Conservation (phyloP, 37 sponge, comb jelly and placozoan genomes). For the Amphimedon queenslandica region DNA sequence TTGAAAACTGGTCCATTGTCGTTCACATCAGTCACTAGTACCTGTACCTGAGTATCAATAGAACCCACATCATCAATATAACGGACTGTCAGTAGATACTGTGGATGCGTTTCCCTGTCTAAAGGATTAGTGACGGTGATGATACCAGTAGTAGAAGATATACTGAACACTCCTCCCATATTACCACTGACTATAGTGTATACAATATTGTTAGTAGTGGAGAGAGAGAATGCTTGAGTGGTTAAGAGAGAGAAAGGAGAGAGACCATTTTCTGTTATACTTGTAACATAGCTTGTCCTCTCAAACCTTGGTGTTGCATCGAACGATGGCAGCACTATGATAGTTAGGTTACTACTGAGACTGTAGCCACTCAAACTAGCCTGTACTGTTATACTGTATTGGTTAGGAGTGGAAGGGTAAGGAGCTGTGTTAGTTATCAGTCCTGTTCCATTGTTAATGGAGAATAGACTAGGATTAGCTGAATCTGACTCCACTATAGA, state of each 20-base stretch:
- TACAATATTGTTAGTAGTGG: background rate
- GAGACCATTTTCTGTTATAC: conserved; percentile 18
- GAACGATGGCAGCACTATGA: conserved; percentile 16
- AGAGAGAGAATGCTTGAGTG: conserved; percentile 20
- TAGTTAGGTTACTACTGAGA: background rate
- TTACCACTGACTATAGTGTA: conserved; percentile 43
- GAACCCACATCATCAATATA: conserved; percentile 10
- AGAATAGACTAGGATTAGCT: background rate
- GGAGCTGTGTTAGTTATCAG: background rate
- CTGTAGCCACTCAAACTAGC: conserved; percentile 1
- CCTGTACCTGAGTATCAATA: conserved; percentile 1
- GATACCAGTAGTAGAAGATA: conserved; percentile 25
- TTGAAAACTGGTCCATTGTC: conserved; percentile 56
- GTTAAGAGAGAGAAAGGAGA: background rate
- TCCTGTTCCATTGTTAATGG: background rate
- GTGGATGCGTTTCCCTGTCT: conserved; percentile 36
- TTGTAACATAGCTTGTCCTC: conserved; percentile 1
- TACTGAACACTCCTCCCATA: conserved; percentile 12
- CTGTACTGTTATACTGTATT: conserved; percentile 22
- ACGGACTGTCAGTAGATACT: conserved; percentile 27
- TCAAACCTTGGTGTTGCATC: conserved; percentile 30
- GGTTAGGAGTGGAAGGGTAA: background rate
- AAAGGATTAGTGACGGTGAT: background rate
- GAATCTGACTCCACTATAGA: background rate
- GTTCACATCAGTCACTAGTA: conserved; percentile 49